Conservation (phyloP, 1,140 invertebrate genomes). For the Heliothis virescens region DNA sequence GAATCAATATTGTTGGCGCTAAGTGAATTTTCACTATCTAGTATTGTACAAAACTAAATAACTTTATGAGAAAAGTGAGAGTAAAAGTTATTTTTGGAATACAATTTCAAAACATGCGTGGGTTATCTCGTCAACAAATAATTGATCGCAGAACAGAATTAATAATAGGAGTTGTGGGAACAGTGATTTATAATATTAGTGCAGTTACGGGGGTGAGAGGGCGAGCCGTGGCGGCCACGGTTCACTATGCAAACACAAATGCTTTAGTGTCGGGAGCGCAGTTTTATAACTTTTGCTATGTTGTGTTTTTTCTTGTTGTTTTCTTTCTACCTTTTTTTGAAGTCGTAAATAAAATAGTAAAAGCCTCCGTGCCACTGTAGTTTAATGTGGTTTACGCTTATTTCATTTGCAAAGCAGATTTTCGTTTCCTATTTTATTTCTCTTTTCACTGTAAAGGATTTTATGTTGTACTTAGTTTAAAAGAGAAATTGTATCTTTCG, state of each 20-base stretch:
- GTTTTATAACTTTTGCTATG: neutral
- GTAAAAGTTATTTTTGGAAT: no score
- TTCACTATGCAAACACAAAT: neutral
- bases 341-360: constrained; percentile 24
- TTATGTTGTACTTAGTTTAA: neutral
- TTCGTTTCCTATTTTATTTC: neutral
- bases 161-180: neutral
- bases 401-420: neutral
- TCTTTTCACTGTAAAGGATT: neutral
- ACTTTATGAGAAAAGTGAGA: no score
- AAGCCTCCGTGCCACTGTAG: neutral
- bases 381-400: constrained; percentile 10
- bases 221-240: neutral
- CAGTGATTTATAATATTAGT: constrained; percentile 34
- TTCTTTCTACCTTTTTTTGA: constrained; percentile 7
- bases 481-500: neutral
- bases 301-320: constrained; percentile 12
- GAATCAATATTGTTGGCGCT: neutral
- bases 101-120: no score
- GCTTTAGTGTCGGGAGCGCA: neutral
- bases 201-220: neutral
- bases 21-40: neutral
- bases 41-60: no score
- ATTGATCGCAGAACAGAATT: neutral
- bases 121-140: neutral